Conservation (phyloP, 2,888 invertebrate species). For the Eumacrocentrus americanus region DNA sequence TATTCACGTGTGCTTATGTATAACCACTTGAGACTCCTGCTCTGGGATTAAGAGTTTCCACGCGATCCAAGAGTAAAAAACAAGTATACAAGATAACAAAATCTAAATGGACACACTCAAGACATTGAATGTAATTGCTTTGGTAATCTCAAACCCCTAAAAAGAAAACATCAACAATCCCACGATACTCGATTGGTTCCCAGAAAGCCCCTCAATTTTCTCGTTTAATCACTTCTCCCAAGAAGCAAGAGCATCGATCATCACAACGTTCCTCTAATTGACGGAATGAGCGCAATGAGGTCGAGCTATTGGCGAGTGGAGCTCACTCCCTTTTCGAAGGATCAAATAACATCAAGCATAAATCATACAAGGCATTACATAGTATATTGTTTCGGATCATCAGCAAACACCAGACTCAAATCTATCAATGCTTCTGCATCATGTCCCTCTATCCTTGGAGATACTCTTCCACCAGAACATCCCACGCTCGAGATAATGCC, state of each 20-base stretch:
- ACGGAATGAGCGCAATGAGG: constrained; percentile 55
- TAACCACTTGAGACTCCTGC: constrained; percentile 12
- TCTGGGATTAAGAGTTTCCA: constrained; percentile 5
- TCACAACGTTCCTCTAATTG: constrained; percentile 46
- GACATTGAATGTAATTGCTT: constrained; percentile 3
- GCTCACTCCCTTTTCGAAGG: constrained; percentile 24
- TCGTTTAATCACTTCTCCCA: constrained; percentile 6
- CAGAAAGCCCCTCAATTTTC: constrained; percentile 38
- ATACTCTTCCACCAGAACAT: no score
- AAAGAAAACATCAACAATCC: constrained; percentile 6
- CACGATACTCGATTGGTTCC: constrained; percentile 43
- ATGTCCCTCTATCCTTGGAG: no score
- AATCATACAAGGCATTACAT: no score
- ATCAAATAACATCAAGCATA: constrained; percentile 8
- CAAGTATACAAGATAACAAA: neutral
- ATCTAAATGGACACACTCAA: constrained; percentile 4
- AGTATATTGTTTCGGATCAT: no score
- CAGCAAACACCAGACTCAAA: no score
- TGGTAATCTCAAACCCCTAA: neutral
- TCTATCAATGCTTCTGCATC: no score
- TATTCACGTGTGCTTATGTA: constrained; percentile 17
- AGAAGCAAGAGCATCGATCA: neutral
- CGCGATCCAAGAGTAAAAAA: neutral
- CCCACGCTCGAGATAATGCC: neutral
- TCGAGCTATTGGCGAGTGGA: constrained; percentile 50